Percentiles rank a stretch among this genome's conserved stretches.
Evolutionary conservation across 92 coral and sea anemone genomes (phyloP).

Genomic region (Meandrina meandrites): DNA sequence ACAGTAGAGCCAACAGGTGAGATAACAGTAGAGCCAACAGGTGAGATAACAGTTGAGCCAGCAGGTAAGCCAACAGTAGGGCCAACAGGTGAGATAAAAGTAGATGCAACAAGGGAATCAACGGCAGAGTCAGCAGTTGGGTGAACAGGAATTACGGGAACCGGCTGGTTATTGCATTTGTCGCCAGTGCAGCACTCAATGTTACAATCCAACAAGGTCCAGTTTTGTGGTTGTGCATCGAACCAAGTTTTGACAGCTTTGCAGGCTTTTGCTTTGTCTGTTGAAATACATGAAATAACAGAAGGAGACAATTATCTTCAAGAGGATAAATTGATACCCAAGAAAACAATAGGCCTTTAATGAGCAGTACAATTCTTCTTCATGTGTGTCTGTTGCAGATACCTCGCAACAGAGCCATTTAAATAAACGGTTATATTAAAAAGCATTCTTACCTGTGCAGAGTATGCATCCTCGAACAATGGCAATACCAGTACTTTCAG

Average conservation of each 20-base stretch:
- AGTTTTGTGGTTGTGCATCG: background rate
- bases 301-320: background rate
- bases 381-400: too few relatives aligned
- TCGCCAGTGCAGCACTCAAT: conserved; percentile 9
- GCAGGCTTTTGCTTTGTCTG: conserved; percentile 4
- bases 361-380: too few relatives aligned
- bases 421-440: background rate
- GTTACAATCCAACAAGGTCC: conserved; percentile 6
- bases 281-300: background rate
- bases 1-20: too few relatives aligned
- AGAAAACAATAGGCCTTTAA: too few relatives aligned
- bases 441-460: background rate
- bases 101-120: too few relatives aligned
- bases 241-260: background rate
- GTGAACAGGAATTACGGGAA: background rate
- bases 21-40: too few relatives aligned
- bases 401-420: too few relatives aligned
- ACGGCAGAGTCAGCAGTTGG: background rate
- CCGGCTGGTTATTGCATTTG: background rate
- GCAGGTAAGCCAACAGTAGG: too few relatives aligned
- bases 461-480: background rate
- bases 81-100: too few relatives aligned
- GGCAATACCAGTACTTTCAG: background rate
- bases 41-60: too few relatives aligned
- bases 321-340: too few relatives aligned